These are phyloP conservation scores for Heterochromis multidens DNA, from an alignment of 2,113 vertebrate species.

Conservation along the genomic window DNA sequence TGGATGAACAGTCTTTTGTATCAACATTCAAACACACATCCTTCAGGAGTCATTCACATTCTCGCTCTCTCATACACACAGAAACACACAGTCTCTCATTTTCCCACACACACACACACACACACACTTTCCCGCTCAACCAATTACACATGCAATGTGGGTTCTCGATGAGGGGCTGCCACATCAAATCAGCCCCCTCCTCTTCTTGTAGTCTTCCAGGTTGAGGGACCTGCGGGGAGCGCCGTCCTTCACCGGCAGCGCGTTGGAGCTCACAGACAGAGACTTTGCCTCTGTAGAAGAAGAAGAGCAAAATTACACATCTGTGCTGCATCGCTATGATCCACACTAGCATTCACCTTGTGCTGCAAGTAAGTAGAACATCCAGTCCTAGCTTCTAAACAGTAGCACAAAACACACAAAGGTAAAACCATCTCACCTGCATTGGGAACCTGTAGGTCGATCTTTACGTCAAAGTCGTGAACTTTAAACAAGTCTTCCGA, in stretches of 20 bases:
- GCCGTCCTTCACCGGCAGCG: slow-evolving; percentile 94
- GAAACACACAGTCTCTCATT: background rate
- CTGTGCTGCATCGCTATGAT: background rate
- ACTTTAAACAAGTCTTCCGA: slow-evolving; percentile 99
- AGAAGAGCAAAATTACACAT: background rate
- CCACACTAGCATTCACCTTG: background rate
- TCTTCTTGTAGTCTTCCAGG: slow-evolving; percentile 99
- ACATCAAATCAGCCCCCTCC: slow-evolving; percentile 93
- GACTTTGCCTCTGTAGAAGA: slow-evolving; percentile 90
- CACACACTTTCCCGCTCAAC: background rate
- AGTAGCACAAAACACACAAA: background rate
- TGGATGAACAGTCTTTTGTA: slow-evolving; percentile 62
- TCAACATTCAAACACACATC: slow-evolving; percentile 44
- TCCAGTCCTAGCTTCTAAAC: background rate
- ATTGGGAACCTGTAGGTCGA: slow-evolving; percentile 97
- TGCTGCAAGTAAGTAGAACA: background rate
- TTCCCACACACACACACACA: slow-evolving; percentile 2
- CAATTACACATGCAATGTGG: slow-evolving; percentile 50
- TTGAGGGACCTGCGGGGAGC: slow-evolving; percentile 95
- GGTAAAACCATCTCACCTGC: slow-evolving; percentile 79
- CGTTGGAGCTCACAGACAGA: slow-evolving; percentile 93
- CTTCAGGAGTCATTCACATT: background rate
- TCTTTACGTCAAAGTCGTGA: slow-evolving; percentile 98
- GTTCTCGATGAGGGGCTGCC: slow-evolving; percentile 12
- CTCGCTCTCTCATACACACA: background rate